Evolutionary conservation across 2,113 vertebrate genomes (phyloP).

Genomic region (Hippocampus comes): DNA sequence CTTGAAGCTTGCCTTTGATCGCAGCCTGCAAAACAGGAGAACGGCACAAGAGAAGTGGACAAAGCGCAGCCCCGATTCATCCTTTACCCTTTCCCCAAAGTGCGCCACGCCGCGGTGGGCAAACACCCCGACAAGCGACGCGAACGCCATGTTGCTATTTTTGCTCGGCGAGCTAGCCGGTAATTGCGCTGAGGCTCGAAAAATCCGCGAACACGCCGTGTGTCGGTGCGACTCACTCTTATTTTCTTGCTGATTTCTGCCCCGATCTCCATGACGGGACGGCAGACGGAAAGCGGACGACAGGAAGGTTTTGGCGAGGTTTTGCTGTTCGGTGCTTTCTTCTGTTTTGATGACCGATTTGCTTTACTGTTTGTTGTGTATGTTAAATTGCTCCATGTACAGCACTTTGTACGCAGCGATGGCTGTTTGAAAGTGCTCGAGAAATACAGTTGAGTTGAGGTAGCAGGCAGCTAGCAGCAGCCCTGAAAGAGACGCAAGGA

Average conservation of each 20-base stretch:
- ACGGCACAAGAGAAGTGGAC: neutral
- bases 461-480: neutral
- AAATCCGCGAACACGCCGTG: too few relatives aligned
- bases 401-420: too few relatives aligned
- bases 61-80: neutral
- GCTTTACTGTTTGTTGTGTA: too few relatives aligned
- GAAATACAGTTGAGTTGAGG: too few relatives aligned
- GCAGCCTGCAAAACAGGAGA: constrained; percentile 76
- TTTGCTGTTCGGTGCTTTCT: too few relatives aligned
- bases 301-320: too few relatives aligned
- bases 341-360: too few relatives aligned
- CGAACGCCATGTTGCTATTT: constrained; percentile 12
- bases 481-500: neutral
- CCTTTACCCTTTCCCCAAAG: neutral
- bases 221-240: constrained; percentile 53
- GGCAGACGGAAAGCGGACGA: neutral
- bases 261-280: constrained; percentile 72
- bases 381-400: too few relatives aligned
- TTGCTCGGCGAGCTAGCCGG: constrained; percentile 5
- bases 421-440: too few relatives aligned
- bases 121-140: constrained; percentile 1
- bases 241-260: constrained; percentile 80
- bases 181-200: too few relatives aligned
- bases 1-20: constrained; percentile 95
- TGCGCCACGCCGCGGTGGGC: neutral